A percentile compares a stretch with the other conserved stretches of the same genome.
These are phyloP conservation scores for Cryptocephalus primarius DNA, from an alignment of 2,888 invertebrate species.

Conservation along the genomic window DNA sequence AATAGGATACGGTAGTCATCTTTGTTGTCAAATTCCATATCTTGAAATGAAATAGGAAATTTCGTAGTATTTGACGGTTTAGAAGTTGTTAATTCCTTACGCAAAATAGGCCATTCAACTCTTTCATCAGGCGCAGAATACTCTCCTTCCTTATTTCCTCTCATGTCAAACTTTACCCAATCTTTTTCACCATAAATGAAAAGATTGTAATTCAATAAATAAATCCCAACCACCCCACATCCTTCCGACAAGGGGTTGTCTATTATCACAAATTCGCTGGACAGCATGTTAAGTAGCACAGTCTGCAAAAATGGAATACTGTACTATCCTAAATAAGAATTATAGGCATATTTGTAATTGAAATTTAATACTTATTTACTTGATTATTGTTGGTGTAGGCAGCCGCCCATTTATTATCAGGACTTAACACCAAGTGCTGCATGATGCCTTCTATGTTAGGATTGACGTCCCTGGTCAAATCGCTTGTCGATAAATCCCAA, in stretches of 20 bases:
- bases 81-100: constrained; percentile 32
- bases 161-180: constrained; percentile 69
- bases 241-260: constrained; percentile 71
- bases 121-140: constrained; percentile 46
- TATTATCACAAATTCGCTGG: constrained; percentile 82
- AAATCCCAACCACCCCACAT: constrained; percentile 52
- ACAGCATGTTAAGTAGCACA: constrained; percentile 82
- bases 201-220: constrained; percentile 56
- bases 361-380: constrained; percentile 19
- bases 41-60: constrained; percentile 27
- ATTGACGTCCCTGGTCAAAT: constrained; percentile 84
- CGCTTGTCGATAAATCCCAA: constrained; percentile 93
- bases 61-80: not conserved
- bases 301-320: constrained; percentile 45
- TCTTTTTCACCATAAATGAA: constrained; percentile 66
- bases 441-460: constrained; percentile 94
- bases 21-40: constrained; percentile 60
- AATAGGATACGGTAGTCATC: constrained; percentile 61
- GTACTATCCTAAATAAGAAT: not conserved
- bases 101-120: constrained; percentile 60
- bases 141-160: constrained; percentile 58
- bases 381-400: constrained; percentile 95
- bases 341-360: not conserved
- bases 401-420: constrained; percentile 92
- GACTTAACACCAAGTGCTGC: constrained; percentile 84